A percentile compares a stretch with the other conserved stretches of the same genome.
These are phyloP conservation scores for Amblyteles armatorius DNA, from an alignment of 2,888 invertebrate genomes.

Conservation along the genomic window DNA sequence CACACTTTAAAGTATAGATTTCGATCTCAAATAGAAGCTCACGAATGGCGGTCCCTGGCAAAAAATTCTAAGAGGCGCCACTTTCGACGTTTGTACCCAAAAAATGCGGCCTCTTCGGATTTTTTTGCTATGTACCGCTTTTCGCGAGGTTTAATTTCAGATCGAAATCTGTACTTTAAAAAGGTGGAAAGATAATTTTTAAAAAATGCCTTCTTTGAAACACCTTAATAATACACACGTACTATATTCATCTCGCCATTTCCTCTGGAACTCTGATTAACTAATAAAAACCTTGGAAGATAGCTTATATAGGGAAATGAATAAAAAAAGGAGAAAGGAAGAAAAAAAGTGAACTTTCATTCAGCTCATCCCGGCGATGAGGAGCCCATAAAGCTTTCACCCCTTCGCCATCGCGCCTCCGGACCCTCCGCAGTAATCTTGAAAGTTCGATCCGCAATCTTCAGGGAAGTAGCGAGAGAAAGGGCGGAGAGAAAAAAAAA, in stretches of 20 bases:
- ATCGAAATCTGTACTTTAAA: too few relatives aligned
- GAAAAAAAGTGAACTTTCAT: constrained; percentile 44
- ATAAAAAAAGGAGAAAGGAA: background rate
- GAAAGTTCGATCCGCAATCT: constrained; percentile 48
- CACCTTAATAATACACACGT: background rate
- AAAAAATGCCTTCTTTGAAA: too few relatives aligned
- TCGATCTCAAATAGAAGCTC: too few relatives aligned
- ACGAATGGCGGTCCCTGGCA: too few relatives aligned
- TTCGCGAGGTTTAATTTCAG: too few relatives aligned
- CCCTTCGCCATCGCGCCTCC: constrained; percentile 17
- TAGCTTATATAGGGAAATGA: constrained; percentile 7
- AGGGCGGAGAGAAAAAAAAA: constrained; percentile 7
- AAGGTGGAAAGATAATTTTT: too few relatives aligned
- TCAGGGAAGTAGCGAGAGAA: constrained; percentile 17
- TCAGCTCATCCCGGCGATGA: constrained; percentile 31
- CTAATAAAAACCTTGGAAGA: constrained; percentile 40
- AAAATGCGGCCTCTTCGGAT: too few relatives aligned
- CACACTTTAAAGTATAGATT: too few relatives aligned
- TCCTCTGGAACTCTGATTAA: constrained; percentile 13
- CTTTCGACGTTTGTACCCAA: too few relatives aligned
- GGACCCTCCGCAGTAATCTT: constrained; percentile 28
- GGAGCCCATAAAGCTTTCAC: constrained; percentile 45
- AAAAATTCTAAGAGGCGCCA: too few relatives aligned
- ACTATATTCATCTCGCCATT: constrained; percentile 5
- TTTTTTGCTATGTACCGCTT: too few relatives aligned